These are phyloP conservation scores for Agraylea sexmaculata DNA, from an alignment of 1,140 invertebrate genomes.

Conservation along the genomic window DNA sequence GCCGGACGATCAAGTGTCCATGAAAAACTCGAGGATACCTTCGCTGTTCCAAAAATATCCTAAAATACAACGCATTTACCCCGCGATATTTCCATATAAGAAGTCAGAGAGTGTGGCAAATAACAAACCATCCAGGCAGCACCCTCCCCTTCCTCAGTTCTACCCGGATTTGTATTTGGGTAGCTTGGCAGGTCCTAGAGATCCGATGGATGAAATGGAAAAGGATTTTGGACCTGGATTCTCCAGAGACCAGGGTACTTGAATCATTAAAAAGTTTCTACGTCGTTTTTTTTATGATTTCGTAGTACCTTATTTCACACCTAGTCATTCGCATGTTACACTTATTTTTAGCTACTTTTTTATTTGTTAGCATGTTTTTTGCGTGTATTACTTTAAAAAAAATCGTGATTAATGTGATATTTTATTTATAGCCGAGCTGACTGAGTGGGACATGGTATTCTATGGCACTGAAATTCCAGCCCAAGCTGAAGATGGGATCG, in stretches of 20 bases:
- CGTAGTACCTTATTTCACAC: not conserved
- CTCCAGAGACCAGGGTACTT: constrained; percentile 19
- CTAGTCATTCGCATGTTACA: not conserved
- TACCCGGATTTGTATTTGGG: constrained; percentile 17
- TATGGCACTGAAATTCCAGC: constrained; percentile 61
- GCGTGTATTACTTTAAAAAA: not conserved
- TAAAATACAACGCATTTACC: constrained; percentile 64
- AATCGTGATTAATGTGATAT: not conserved
- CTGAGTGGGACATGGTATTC: constrained; percentile 61
- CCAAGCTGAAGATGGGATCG: constrained; percentile 35
- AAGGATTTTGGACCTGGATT: constrained; percentile 15
- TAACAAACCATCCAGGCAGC: constrained; percentile 21
- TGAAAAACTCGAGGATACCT: constrained; percentile 42
- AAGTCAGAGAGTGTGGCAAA: constrained; percentile 23
- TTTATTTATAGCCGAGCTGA: constrained; percentile 36
- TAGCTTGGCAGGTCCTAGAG: constrained; percentile 15
- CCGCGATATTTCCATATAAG: constrained; percentile 45
- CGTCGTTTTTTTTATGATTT: constrained; percentile 8
- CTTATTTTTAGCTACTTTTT: not conserved
- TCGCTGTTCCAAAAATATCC: constrained; percentile 59
- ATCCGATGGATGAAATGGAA: constrained; percentile 17
- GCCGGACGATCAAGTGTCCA: constrained; percentile 16
- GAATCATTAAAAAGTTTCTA: constrained; percentile 2
- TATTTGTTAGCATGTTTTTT: constrained; percentile 1
- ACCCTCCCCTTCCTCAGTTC: constrained; percentile 19